phyloP scores from a whole-genome alignment of 1,140 invertebrate species.

The Habropoda laboriosa region DNA sequence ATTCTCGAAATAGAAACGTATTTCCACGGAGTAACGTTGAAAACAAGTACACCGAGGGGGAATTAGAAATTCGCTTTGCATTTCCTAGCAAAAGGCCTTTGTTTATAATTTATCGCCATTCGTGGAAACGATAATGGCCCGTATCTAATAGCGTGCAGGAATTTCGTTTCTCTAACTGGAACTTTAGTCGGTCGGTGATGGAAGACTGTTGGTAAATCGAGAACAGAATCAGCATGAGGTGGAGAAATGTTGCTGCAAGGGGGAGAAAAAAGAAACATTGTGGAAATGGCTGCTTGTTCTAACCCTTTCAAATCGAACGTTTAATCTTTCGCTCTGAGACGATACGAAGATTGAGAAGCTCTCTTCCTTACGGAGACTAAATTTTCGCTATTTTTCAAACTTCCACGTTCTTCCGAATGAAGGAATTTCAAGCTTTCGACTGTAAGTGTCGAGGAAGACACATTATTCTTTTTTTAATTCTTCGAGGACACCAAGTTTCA shows the following conservation, averaged over 20 bases:
- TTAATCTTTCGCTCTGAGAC: too few species aligned
- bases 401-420: too few species aligned
- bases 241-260: background rate
- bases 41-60: background rate
- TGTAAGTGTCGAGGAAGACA: too few species aligned
- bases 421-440: too few species aligned
- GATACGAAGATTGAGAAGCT: too few species aligned
- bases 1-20: conserved; percentile 39
- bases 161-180: conserved; percentile 21
- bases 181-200: conserved; percentile 7
- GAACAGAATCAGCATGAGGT: background rate
- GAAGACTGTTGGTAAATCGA: background rate
- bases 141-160: conserved; percentile 31
- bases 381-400: too few species aligned
- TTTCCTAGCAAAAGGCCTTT: conserved; percentile 4
- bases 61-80: conserved; percentile 41
- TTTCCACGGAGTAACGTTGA: conserved; percentile 22
- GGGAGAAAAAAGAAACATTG: too few species aligned
- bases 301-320: too few species aligned
- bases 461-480: too few species aligned
- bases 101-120: conserved; percentile 21
- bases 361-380: too few species aligned
- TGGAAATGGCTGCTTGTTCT: too few species aligned
- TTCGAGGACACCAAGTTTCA: too few species aligned
- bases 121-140: conserved; percentile 40